Evolutionary conservation across 2,797 vertebrate genomes (phyloP), one percentile per base, ranked within the genome.

Genomic region (Agapornis canus): DNA sequence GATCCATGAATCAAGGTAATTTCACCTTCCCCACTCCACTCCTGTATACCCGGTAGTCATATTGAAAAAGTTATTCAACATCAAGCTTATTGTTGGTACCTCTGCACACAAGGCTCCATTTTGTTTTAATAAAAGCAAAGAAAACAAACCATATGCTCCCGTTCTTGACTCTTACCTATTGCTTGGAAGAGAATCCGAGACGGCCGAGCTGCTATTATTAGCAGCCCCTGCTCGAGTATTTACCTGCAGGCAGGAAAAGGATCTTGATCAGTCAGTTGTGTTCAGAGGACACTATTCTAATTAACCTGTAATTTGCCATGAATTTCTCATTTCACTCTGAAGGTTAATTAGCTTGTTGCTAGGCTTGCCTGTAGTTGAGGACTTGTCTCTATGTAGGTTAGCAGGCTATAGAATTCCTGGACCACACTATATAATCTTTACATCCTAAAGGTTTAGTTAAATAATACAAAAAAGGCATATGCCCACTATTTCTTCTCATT

Each of bases 181-280:
- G 98, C 98, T 99, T 96, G 99, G 97, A 81, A 99, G 98, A 82
- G 98, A 97, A 89, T 99, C 99, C 21, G 98, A 97, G 81, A 98
- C 97, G 27, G 98, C 97, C 1, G 98, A 97, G 80, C 97, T 96
- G 93, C 98, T 98, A 96, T 98, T 98, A 94, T 98, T 98, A 96
- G 98, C 98, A 78, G 99, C 97, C 94, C 98, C 99, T 2, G 98
- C 98, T 90, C 99, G 98, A 3, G 99, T 99, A 97, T 99, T 99
- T 96, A 99, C 99, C 99, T 99, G 97, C 86, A 86, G 97, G 97
- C 95, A 96, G 95, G 90, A 89, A 97, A 96, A 96, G 95, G 93
- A 96, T 93, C 97, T 90, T 80, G 77, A 97, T 96, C 97, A 93
- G 91, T 93, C 89, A 73, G 89, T 94, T 78, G 89, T 77, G 92